Conservation (phyloP, 2,888 invertebrate species). For the Salticus scenicus region DNA sequence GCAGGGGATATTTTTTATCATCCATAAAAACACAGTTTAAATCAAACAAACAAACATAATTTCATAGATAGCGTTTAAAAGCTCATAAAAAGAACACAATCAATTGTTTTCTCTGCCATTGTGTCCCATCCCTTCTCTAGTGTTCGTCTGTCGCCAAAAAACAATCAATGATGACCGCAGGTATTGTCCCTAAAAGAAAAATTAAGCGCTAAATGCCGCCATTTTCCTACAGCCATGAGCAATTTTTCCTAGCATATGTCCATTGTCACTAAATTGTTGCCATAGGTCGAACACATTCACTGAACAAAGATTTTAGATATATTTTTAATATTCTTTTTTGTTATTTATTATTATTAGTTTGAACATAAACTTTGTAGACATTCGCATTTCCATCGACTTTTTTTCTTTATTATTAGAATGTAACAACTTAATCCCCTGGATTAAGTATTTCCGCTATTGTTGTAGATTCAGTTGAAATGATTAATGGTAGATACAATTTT, state of each 20-base stretch:
- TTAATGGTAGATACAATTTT: too few relatives aligned
- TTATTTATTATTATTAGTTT: too few relatives aligned
- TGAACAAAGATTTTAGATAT: too few relatives aligned
- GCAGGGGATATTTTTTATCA: not conserved
- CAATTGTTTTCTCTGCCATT: conserved; percentile 42
- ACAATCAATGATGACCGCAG: conserved; percentile 21
- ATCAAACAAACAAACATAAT: conserved; percentile 44
- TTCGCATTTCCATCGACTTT: too few relatives aligned
- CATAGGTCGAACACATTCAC: not conserved
- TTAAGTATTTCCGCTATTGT: too few relatives aligned
- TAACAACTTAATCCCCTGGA: too few relatives aligned
- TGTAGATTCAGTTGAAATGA: too few relatives aligned
- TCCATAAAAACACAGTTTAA: conserved; percentile 5
- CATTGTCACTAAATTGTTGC: conserved; percentile 4
- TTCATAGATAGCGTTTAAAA: conserved; percentile 50
- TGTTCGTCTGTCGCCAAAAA: conserved; percentile 31
- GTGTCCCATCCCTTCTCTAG: conserved; percentile 34
- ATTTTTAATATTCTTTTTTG: too few relatives aligned
- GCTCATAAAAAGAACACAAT: conserved; percentile 34
- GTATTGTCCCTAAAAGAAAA: conserved; percentile 61
- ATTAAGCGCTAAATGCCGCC: conserved; percentile 46
- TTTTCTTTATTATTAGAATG: too few relatives aligned
- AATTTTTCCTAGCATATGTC: conserved; percentile 32
- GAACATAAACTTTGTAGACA: too few relatives aligned
- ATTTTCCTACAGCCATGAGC: conserved; percentile 4